phyloP scores from a whole-genome alignment of 2,888 invertebrate species.

The Agonopterix heracliana region DNA sequence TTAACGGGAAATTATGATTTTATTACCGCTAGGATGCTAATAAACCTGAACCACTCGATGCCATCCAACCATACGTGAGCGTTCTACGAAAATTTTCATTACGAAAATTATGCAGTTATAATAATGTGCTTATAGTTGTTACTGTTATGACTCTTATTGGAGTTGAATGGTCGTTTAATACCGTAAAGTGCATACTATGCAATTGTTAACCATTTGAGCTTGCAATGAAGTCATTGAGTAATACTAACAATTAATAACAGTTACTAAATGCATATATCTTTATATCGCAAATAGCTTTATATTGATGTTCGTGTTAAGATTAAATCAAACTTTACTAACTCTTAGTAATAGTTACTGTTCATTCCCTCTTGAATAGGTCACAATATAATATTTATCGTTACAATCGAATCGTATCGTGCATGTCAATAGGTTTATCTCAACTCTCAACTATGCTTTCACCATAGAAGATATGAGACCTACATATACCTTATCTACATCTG shows the following conservation, averaged over 20 bases:
- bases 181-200: neutral
- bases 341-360: too few relatives aligned
- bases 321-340: too few relatives aligned
- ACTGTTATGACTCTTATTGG: neutral
- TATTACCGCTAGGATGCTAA: slow-evolving; percentile 8
- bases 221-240: neutral
- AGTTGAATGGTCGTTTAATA: neutral
- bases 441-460: too few relatives aligned
- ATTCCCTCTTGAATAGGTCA: too few relatives aligned
- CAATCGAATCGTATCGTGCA: too few relatives aligned
- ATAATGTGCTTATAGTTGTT: neutral
- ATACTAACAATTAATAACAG: too few relatives aligned
- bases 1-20: slow-evolving; percentile 21
- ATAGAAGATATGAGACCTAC: neutral
- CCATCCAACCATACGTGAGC: neutral
- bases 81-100: neutral
- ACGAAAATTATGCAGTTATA: neutral
- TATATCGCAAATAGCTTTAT: too few relatives aligned
- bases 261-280: too few relatives aligned
- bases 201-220: neutral
- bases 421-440: too few relatives aligned
- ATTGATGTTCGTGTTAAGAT: too few relatives aligned
- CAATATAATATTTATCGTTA: too few relatives aligned
- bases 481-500: neutral
- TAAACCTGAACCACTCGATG: slow-evolving; percentile 1